Percentiles rank a stretch among this genome's conserved stretches.
These are phyloP conservation scores for Rhopalosiphum padi DNA, from an alignment of 1,140 invertebrate genomes.

Conservation along the genomic window DNA sequence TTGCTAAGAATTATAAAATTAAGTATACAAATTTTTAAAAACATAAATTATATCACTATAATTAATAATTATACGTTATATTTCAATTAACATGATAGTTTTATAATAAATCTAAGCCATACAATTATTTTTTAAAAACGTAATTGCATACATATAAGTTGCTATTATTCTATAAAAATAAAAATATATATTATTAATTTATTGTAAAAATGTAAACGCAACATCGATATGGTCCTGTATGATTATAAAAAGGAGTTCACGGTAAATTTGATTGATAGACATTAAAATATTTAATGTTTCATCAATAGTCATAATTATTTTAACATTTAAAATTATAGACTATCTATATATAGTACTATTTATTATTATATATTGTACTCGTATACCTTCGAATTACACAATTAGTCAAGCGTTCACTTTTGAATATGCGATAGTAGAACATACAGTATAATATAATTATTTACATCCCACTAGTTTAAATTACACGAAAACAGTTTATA, in stretches of 20 bases:
- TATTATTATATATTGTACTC: not conserved
- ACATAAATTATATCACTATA: not conserved
- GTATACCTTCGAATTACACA: not conserved
- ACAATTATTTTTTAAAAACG: not conserved
- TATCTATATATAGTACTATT: not conserved
- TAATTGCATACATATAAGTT: not conserved
- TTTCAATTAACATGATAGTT: not conserved
- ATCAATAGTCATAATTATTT: not conserved
- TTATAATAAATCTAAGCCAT: not conserved
- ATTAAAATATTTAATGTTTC: not conserved
- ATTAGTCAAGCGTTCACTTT: not conserved
- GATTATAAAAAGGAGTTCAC: not conserved
- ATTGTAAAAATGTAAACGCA: not conserved
- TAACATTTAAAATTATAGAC: not conserved
- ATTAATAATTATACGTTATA: not conserved
- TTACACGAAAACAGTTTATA: conserved; percentile 23
- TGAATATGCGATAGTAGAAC: not conserved
- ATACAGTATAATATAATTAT: not conserved
- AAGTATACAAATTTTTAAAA: not conserved
- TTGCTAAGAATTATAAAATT: not conserved
- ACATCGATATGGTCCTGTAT: not conserved
- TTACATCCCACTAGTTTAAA: not conserved
- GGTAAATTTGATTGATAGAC: not conserved
- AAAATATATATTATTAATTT: not conserved
- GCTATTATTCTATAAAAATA: not conserved